Evolutionary conservation across 2,888 invertebrate species (phyloP).

Genomic region (Pristionchus mayeri): DNA sequence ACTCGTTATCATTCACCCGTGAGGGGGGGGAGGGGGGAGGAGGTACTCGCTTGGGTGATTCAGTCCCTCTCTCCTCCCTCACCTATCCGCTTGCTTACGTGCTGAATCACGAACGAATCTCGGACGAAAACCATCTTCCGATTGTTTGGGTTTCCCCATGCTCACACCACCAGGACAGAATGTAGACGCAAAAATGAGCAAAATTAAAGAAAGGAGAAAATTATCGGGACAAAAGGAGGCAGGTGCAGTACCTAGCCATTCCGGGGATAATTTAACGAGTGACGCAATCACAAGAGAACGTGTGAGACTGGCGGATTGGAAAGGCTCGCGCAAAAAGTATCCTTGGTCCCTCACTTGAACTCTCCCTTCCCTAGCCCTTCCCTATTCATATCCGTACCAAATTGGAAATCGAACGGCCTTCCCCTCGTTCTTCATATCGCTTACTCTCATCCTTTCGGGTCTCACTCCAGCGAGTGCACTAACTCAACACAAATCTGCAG

Average conservation of each 20-base stretch:
- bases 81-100: background rate
- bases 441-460: constrained; percentile 14
- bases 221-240: too few species aligned
- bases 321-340: background rate
- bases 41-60: background rate
- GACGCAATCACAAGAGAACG: background rate
- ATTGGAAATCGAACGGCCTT: constrained; percentile 45
- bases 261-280: too few species aligned
- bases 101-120: constrained; percentile 5
- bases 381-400: constrained; percentile 42
- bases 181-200: too few species aligned
- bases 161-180: too few species aligned
- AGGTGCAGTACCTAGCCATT: too few species aligned
- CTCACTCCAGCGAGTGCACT: background rate
- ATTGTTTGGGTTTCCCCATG: constrained; percentile 23
- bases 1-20: background rate
- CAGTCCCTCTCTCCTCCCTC: background rate
- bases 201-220: too few species aligned
- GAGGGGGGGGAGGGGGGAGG: background rate
- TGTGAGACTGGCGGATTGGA: background rate
- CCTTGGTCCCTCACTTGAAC: constrained; percentile 21
- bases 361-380: background rate
- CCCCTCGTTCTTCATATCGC: background rate
- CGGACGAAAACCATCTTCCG: background rate
- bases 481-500: background rate